A percentile compares a stretch with the other conserved stretches of the same genome.
Evolutionary conservation across 35 echinoderm and acorn worm genomes (phyloP).

Genomic region (Stichopus chloronotus): DNA sequence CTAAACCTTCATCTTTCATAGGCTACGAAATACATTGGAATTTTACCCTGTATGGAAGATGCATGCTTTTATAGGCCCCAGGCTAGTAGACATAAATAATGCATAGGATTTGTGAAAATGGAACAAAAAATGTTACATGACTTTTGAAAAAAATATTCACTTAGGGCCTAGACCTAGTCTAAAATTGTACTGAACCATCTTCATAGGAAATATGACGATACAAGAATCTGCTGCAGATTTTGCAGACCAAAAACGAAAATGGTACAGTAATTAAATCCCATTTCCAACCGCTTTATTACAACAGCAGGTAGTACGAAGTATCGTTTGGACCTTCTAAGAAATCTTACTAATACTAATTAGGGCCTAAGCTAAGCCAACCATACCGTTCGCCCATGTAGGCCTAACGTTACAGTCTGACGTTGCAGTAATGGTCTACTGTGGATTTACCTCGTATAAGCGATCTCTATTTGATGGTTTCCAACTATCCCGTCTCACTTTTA

Average conservation of each 20-base stretch:
- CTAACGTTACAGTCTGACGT: background rate
- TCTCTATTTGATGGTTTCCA: slow-evolving; percentile 5
- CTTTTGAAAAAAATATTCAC: no score
- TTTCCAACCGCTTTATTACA: background rate
- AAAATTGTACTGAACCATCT: background rate
- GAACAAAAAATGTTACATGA: no score
- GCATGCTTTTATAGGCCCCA: no score
- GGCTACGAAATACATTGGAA: no score
- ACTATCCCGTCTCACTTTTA: background rate
- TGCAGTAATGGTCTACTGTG: background rate
- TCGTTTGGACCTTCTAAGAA: slow-evolving; percentile 4
- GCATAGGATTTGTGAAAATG: no score
- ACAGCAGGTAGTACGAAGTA: background rate
- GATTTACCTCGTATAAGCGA: background rate
- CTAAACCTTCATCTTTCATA: no score
- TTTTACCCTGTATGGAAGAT: no score
- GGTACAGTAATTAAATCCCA: background rate
- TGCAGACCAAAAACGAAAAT: background rate
- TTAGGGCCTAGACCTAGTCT: no score
- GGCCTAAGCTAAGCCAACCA: background rate
- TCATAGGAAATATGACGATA: background rate
- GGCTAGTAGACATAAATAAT: no score
- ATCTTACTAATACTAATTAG: background rate
- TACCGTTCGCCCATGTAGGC: background rate
- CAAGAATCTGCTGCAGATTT: background rate